Percentiles rank a stretch among this genome's conserved stretches.
Evolutionary conservation across 2,888 invertebrate genomes (phyloP).

Genomic region (Baccha elongata): DNA sequence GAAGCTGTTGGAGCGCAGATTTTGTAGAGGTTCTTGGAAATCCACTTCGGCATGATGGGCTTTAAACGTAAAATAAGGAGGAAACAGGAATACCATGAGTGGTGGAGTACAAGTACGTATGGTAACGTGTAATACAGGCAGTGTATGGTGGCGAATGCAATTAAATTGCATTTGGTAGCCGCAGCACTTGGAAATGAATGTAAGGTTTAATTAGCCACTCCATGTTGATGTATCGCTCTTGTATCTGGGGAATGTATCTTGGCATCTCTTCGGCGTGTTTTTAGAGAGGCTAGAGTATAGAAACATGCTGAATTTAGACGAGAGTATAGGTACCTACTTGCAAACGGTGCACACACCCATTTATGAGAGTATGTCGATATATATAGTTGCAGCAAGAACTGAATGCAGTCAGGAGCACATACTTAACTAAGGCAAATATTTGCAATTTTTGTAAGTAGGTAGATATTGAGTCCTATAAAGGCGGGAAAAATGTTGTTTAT

Average conservation of each 20-base stretch:
- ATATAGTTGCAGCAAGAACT: constrained; percentile 48
- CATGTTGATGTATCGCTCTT: constrained; percentile 72
- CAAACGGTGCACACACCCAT: constrained; percentile 66
- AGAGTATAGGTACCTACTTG: constrained; percentile 17
- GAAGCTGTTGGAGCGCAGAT: neutral
- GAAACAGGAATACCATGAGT: constrained; percentile 59
- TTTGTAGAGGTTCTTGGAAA: constrained; percentile 58
- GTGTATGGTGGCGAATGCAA: constrained; percentile 72
- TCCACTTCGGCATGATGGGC: constrained; percentile 43
- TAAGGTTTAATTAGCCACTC: constrained; percentile 72
- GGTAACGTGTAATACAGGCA: constrained; percentile 69
- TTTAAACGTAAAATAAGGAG: constrained; percentile 46
- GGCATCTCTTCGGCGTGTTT: constrained; percentile 67
- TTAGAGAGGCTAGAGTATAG: constrained; percentile 9
- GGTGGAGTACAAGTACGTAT: constrained; percentile 67
- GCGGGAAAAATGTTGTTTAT: constrained; percentile 54
- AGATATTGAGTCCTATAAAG: constrained; percentile 21
- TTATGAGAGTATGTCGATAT: constrained; percentile 55
- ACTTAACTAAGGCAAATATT: constrained; percentile 67
- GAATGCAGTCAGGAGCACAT: constrained; percentile 52
- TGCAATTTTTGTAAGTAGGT: constrained; percentile 54
- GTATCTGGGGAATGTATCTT: constrained; percentile 73
- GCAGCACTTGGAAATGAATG: constrained; percentile 67
- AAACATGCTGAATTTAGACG: neutral
- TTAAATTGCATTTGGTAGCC: constrained; percentile 73